phyloP scores from a whole-genome alignment of 2,113 vertebrate species.

The Dermatemys mawii region DNA sequence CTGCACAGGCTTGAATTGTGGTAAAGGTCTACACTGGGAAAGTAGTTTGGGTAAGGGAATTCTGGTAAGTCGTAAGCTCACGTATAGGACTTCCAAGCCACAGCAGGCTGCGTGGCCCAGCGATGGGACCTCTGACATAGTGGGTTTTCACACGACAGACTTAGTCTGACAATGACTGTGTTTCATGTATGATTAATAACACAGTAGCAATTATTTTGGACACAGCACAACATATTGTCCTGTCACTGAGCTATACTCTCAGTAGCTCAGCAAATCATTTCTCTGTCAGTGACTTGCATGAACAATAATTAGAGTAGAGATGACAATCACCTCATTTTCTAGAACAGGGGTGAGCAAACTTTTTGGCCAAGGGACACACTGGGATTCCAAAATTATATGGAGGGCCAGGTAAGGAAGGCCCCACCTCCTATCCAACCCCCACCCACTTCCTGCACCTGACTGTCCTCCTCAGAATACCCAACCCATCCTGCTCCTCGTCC shows the following conservation, averaged over 20 bases:
- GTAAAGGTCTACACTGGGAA: not conserved
- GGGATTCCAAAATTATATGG: too few relatives aligned
- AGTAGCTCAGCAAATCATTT: slow-evolving; percentile 1
- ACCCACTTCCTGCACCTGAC: too few relatives aligned
- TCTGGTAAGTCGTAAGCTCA: not conserved
- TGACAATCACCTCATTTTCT: slow-evolving; percentile 20
- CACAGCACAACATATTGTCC: not conserved
- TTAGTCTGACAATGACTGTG: not conserved
- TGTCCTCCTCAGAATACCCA: too few relatives aligned
- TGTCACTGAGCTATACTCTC: not conserved
- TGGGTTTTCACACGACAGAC: not conserved
- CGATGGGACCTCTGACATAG: not conserved
- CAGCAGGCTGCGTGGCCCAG: not conserved
- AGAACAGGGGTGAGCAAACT: too few relatives aligned
- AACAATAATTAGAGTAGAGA: not conserved
- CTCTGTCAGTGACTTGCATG: not conserved
- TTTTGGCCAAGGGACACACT: too few relatives aligned
- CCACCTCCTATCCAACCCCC: too few relatives aligned
- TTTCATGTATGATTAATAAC: not conserved
- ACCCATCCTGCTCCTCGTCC: too few relatives aligned
- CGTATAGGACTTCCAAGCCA: not conserved
- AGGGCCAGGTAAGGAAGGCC: too few relatives aligned
- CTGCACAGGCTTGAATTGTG: not conserved
- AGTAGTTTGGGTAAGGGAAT: not conserved
- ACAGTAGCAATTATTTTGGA: not conserved